Evolutionary conservation across 2,113 vertebrate species (phyloP).

Genomic region (Prionailurus bengalensis): DNA sequence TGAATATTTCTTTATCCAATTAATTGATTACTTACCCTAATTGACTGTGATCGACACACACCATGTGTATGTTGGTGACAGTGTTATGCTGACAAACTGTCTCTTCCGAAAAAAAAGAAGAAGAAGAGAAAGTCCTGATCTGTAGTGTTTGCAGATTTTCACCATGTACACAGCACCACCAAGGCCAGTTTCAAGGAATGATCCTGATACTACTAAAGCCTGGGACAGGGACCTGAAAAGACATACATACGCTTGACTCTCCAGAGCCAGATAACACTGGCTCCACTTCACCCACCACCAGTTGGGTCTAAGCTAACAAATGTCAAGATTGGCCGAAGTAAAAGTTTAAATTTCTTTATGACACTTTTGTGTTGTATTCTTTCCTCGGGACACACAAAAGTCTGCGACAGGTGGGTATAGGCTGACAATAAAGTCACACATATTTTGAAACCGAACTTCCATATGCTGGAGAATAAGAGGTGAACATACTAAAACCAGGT

Average conservation of each 20-base stretch:
- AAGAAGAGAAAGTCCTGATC: neutral
- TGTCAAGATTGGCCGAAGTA: neutral
- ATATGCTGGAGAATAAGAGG: neutral
- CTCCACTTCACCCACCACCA: neutral
- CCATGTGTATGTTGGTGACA: neutral
- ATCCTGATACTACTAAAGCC: neutral
- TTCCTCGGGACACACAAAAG: neutral
- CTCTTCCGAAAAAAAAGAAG: neutral
- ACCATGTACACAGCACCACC: neutral
- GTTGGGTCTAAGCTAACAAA: neutral
- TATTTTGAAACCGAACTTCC: slow-evolving; percentile 28
- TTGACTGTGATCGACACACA: neutral
- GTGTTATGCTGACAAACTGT: neutral
- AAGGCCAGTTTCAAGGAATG: neutral
- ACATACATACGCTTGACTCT: neutral
- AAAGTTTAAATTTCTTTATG: neutral
- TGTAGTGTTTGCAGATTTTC: neutral
- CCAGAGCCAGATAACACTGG: rapidly evolving
- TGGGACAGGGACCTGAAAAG: neutral
- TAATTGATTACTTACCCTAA: neutral
- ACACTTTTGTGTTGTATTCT: neutral
- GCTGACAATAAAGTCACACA: neutral
- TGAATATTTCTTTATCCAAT: neutral
- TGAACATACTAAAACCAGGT: neutral
- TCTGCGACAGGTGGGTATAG: neutral